These are phyloP conservation scores for Mus pahari DNA, from an alignment of 2,113 vertebrate species.

Conservation along the genomic window DNA sequence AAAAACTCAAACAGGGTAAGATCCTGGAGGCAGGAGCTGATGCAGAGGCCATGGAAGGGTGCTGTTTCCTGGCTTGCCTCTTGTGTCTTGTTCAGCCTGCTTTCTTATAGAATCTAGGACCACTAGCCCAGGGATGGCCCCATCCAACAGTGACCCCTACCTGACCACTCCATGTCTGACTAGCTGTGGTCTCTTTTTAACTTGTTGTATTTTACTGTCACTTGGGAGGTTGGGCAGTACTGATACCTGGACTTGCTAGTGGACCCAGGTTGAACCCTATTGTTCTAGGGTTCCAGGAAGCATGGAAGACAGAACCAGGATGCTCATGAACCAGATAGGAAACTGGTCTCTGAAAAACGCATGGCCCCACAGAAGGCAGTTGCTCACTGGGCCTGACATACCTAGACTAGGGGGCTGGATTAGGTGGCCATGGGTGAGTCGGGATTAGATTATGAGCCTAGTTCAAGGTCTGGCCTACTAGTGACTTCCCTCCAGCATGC, in stretches of 20 bases:
- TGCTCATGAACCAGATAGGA: accelerated
- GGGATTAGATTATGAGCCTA: accelerated
- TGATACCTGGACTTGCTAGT: background rate
- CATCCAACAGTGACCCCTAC: background rate
- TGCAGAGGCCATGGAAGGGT: background rate
- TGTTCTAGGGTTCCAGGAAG: background rate
- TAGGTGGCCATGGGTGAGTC: background rate
- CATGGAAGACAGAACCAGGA: background rate
- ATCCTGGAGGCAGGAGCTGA: background rate
- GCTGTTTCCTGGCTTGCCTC: background rate
- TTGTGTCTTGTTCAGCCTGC: background rate
- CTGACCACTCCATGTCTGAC: too few species aligned
- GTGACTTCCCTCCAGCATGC: accelerated
- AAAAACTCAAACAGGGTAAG: background rate
- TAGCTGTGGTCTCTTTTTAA: background rate
- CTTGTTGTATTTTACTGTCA: background rate
- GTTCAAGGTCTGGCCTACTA: accelerated
- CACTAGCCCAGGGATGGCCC: background rate
- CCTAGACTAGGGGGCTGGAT: accelerated
- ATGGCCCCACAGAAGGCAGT: accelerated
- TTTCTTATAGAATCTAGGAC: background rate
- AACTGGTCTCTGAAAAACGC: background rate
- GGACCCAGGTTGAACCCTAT: accelerated
- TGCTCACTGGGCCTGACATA: accelerated
- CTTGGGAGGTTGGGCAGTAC: too few species aligned